phyloP scores from a whole-genome alignment of 2,113 vertebrate genomes.

The Larimichthys crocea region DNA sequence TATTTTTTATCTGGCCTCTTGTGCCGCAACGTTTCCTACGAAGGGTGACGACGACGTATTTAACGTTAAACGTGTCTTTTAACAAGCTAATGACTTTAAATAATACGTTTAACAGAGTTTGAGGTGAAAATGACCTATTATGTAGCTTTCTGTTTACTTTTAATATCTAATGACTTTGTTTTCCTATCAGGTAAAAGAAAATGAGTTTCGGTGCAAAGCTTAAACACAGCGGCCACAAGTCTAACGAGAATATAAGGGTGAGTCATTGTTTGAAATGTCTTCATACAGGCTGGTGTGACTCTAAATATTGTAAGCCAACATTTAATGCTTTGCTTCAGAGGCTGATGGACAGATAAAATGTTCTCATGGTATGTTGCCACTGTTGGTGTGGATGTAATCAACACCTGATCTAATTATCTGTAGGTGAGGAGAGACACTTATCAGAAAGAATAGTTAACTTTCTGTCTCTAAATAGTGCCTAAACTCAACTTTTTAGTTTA shows the following conservation, averaged over 20 bases:
- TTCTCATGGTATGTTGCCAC: not conserved
- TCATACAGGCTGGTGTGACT: too few species aligned
- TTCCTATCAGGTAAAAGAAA: slow-evolving; percentile 25
- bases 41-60: not conserved
- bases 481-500: too few species aligned
- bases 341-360: not conserved
- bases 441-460: too few species aligned
- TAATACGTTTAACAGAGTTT: rapidly evolving
- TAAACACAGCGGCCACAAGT: slow-evolving; percentile 67
- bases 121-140: too few species aligned
- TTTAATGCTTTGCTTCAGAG: not conserved
- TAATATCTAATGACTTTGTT: not conserved
- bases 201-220: slow-evolving; percentile 85
- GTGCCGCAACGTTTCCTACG: not conserved
- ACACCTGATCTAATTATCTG: too few species aligned
- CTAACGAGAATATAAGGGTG: slow-evolving; percentile 85
- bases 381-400: not conserved
- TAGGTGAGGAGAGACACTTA: not conserved
- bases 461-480: not conserved
- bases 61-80: not conserved
- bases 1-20: not conserved
- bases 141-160: not conserved
- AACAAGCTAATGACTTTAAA: not conserved
- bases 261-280: not conserved
- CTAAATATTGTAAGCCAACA: too few species aligned